Evolutionary conservation across 2,797 vertebrate species (phyloP).

Genomic region (Benthosema pterotum): DNA sequence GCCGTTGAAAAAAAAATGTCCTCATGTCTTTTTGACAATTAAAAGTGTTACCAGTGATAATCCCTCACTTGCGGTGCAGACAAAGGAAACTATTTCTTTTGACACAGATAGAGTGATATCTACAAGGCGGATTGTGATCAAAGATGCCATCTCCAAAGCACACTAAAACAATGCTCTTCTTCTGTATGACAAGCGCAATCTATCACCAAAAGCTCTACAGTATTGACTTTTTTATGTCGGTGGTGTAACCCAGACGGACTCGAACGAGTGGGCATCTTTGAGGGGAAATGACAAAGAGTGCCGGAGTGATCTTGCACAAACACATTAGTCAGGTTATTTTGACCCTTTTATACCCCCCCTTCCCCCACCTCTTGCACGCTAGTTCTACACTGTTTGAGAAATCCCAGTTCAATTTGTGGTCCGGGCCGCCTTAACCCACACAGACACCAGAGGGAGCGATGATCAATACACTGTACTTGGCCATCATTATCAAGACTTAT

Average conservation of each 20-base stretch:
- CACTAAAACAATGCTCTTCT: conserved; percentile 26
- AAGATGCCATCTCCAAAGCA: conserved; percentile 31
- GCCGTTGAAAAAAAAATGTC: conserved; percentile 13
- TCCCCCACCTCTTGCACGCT: conserved; percentile 25
- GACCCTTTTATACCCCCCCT: conserved; percentile 34
- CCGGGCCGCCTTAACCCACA: conserved; percentile 66
- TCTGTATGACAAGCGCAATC: conserved; percentile 22
- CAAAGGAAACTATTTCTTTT: conserved; percentile 10
- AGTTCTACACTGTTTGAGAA: conserved; percentile 48
- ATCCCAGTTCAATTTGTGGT: conserved; percentile 65
- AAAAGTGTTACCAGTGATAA: conserved; percentile 32
- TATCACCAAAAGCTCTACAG: conserved; percentile 14
- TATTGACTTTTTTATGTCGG: conserved; percentile 23
- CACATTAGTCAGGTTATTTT: conserved; percentile 72
- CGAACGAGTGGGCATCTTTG: conserved; percentile 42
- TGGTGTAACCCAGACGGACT: conserved; percentile 35
- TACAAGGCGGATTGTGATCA: conserved; percentile 4
- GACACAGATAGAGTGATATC: conserved; percentile 9
- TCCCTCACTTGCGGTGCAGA: conserved; percentile 17
- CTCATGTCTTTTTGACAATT: conserved; percentile 46
- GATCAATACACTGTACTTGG: conserved; percentile 77
- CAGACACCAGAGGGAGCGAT: conserved; percentile 69
- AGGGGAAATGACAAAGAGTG: conserved; percentile 57
- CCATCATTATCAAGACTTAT: conserved; percentile 80
- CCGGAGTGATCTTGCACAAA: conserved; percentile 58